Evolutionary conservation across 2,113 vertebrate genomes (phyloP).

Genomic region (Perccottus glenii): DNA sequence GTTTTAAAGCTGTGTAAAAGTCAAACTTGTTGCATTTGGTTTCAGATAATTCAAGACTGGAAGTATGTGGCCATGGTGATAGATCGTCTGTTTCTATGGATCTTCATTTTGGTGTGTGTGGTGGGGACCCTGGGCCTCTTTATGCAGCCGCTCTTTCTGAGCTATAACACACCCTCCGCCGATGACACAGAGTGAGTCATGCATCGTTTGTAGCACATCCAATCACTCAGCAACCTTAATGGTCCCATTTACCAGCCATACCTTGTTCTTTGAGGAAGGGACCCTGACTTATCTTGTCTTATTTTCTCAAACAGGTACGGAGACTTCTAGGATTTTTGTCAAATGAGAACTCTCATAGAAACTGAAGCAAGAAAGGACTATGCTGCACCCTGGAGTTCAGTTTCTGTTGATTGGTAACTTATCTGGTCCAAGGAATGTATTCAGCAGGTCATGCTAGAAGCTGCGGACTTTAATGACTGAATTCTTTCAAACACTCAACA

Average conservation of each 20-base stretch:
- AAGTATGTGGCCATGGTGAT: constrained; percentile 86
- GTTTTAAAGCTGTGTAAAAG: neutral
- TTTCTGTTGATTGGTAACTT: too few species aligned
- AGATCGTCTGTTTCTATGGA: constrained; percentile 84
- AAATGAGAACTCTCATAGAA: neutral
- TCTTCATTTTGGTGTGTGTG: constrained; percentile 84
- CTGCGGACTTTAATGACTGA: too few species aligned
- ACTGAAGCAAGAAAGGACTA: neutral
- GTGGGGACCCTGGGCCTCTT: constrained; percentile 82
- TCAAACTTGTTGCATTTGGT: constrained; percentile 18
- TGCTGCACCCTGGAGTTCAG: too few species aligned
- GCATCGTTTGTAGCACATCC: constrained; percentile 8
- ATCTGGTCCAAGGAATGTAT: too few species aligned
- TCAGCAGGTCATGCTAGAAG: too few species aligned
- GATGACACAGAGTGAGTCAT: constrained; percentile 69
- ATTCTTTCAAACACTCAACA: too few species aligned
- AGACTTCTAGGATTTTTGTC: constrained; percentile 61
- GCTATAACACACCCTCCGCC: constrained; percentile 75
- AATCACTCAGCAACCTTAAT: neutral
- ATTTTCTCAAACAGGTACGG: constrained; percentile 48
- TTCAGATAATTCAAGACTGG: constrained; percentile 84
- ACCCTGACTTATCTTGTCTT: constrained; percentile 5
- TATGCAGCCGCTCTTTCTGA: constrained; percentile 83
- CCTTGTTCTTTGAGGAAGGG: neutral
- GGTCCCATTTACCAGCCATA: neutral